Percentiles rank a stretch among this genome's conserved stretches.
Conservation (phyloP, 2,888 invertebrate genomes). For the Ochropacha duplaris region DNA sequence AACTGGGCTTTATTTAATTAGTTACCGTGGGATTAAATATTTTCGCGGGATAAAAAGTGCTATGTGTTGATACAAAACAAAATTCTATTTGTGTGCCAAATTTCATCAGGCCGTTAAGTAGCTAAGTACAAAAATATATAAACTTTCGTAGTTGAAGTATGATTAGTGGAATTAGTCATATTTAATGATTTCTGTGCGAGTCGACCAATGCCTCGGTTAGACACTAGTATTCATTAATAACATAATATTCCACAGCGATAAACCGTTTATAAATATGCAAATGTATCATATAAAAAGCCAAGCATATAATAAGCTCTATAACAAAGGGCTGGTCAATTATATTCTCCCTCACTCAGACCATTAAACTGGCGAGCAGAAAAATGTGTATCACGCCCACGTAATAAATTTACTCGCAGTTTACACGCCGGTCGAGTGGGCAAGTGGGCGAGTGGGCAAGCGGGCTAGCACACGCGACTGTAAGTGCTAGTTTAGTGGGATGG, state of each 20-base stretch:
- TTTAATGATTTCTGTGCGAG: too few relatives aligned
- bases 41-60: too few relatives aligned
- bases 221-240: not conserved
- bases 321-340: conserved; percentile 40
- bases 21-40: too few relatives aligned
- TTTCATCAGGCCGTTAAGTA: too few relatives aligned
- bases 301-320: conserved; percentile 8
- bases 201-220: too few relatives aligned
- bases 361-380: conserved; percentile 49
- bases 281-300: conserved; percentile 3
- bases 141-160: too few relatives aligned
- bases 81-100: too few relatives aligned
- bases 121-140: too few relatives aligned
- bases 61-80: too few relatives aligned
- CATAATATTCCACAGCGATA: not conserved
- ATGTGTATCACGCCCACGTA: conserved; percentile 65
- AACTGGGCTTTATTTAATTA: too few relatives aligned
- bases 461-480: conserved; percentile 37
- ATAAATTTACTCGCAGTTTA: conserved; percentile 69
- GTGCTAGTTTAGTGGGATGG: conserved; percentile 34
- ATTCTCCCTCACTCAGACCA: conserved; percentile 27
- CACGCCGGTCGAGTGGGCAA: conserved; percentile 33
- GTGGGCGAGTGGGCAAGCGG: conserved; percentile 12
- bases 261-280: not conserved
- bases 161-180: too few relatives aligned